Conservation (phyloP, 2,888 invertebrate species). For the Leptopilina myrica region DNA sequence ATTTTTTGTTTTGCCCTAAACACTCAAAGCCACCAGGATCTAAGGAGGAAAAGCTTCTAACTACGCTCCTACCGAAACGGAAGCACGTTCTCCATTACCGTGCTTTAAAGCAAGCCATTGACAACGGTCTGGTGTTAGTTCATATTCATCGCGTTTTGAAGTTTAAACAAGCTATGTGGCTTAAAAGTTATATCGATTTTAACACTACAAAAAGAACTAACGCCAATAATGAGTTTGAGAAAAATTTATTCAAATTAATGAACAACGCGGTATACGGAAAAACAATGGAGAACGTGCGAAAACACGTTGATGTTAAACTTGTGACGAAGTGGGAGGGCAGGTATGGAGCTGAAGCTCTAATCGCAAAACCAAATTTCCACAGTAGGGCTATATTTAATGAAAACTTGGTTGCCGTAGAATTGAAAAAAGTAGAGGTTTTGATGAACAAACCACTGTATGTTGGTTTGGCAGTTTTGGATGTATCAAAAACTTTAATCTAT, state of each 20-base stretch:
- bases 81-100: constrained; percentile 37
- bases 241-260: constrained; percentile 71
- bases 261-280: constrained; percentile 65
- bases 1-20: constrained; percentile 59
- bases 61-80: constrained; percentile 59
- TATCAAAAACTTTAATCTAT: constrained; percentile 67
- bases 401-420: constrained; percentile 65
- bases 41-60: constrained; percentile 58
- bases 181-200: constrained; percentile 59
- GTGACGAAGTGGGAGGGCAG: constrained; percentile 59
- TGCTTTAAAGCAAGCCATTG: constrained; percentile 64
- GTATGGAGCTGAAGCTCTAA: constrained; percentile 59
- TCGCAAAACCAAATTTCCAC: constrained; percentile 66
- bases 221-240: constrained; percentile 69
- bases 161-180: constrained; percentile 67
- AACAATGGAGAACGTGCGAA: constrained; percentile 66
- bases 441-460: constrained; percentile 66
- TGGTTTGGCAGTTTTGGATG: constrained; percentile 63
- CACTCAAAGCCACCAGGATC: constrained; percentile 52
- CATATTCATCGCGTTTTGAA: constrained; percentile 65
- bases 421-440: constrained; percentile 54
- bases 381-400: constrained; percentile 65
- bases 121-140: constrained; percentile 55
- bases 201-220: constrained; percentile 66
- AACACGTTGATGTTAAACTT: constrained; percentile 68